Base-by-base conservation (phyloP, 2,888 invertebrate species). In the Pristionchus maxplancki region DNA sequence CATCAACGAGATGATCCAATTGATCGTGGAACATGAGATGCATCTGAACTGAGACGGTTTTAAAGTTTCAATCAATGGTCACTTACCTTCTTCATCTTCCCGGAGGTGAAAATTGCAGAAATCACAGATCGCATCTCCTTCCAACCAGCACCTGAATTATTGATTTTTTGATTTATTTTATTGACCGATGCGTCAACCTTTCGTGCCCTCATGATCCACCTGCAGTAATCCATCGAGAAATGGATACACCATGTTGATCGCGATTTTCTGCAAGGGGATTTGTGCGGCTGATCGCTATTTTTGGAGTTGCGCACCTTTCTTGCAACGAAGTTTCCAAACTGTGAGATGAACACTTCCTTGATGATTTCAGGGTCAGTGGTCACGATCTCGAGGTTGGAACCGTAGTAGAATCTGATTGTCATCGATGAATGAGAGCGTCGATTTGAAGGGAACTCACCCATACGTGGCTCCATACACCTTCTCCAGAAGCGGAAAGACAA, bases 71-170 rank as follows among this genome's bases (percentile, higher is more conserved):
- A 3, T 67, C 48, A 48, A 24, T 40, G 17, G 20, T 48, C 74
- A 78, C 1, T 50, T 20, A 92, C 91, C 87, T 89, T 87, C 94
- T 96, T 97, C 83, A 97, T 94, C 94, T 96, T 97, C 13, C 96
- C 96, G 0, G 96, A 96, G 0, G 97, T 96, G 93, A 97, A 97
- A 0, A 96, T 96, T 0, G 97, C 96, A 0, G 96, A 96, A 92
- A 97, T 95, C 92, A 96, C 96, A 0, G 95, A 91, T 28, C 97
- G 95, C 44, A 97, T 94, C 83, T 95, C 95, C 93, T 96, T 96
- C 97, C 97, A 97, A 85, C 96, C 95, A 15, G 96, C 82, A 13
- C 89, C 89, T 48, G 50, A 20, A 87, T 6, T 24, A n/a, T 0
- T 1, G 24, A n/a, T 24, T 6, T 58, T 1, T 4, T 6, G 24